Evolutionary conservation across 30 jellyfish, hydroid and myxozoan species (phyloP), one percentile per base, ranked within the genome.

Genomic region (Aurelia aurita complex sp. Pacific): DNA sequence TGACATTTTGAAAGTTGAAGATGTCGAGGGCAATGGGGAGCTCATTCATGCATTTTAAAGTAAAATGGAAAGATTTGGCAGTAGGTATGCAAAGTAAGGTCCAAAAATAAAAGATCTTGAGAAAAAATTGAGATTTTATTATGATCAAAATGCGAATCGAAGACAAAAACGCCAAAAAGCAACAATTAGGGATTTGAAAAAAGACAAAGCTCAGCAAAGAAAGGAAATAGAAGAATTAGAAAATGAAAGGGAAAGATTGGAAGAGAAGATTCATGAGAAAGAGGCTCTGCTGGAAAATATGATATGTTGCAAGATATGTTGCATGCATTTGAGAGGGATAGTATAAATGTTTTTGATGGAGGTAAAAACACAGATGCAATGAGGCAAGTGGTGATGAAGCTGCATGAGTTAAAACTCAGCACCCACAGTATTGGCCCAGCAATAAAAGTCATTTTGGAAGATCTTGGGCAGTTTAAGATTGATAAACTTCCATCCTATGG

Each of bases 311-410:
- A 54, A 54, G 65, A 54, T 54, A 11, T 54, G 0, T 0, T 54
- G 65, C 65, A 54, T 54, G 65, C 65, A 54, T 0, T 54, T 16
- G 65, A 54, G 65, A 9, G 16, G 16, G 65, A 54, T 54, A 54
- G 16, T 54, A 54, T 54, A 54, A 54, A 11, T 54, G 65, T 54
- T 54, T 54, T 54, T 54, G 65, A 54, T 9, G 65, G 65, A 54
- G 12, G 65, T 54, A 9, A 54, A 54, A 9, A 54, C 65, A 54
- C 12, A 54, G 65, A 54, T 54, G 65, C 65, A 54, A 54, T 54
- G 65, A 54, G 65, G 16, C 65, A 54, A 54, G 65, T 54, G 65
- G 65, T 54, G 65, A 54, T 54, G 65, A 54, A 54, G 65, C 65
- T 54, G 0, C 0, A 16, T 54, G 65, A 54, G 65, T 54, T 54